Base-by-base conservation (phyloP, 1,140 invertebrate genomes). In the Drosophila tristis region DNA sequence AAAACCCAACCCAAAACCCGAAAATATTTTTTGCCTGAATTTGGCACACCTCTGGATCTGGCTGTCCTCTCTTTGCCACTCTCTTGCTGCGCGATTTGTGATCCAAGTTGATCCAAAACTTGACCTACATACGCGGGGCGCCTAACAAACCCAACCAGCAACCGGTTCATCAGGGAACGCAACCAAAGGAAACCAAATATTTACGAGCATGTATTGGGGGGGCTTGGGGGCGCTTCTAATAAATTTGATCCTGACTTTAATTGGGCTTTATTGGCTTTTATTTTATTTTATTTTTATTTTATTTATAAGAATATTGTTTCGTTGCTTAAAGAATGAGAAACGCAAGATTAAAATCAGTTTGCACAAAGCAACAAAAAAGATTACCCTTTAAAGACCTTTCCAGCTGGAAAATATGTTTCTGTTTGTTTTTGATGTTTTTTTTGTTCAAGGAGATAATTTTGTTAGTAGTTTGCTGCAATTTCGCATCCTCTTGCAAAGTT, bases 31-130 rank as follows among this genome's bases (percentile, higher is more conserved):
- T 70, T 77, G 71, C 64, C 71, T 70, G 55, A 49, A 64, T 60
- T 66, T 61, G 67, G 60, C 62, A 59, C 60, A 39, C 67, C 65
- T 61, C 48, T 45, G 51, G 50, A 55, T 67, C 70, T 70, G 51
- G 50, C 23, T 39, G 49, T 29, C 57, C 64, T 49, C 66, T 48
- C 51, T 35, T 26, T 44, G 50, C 50, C 64, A 42, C 56, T 35
- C 35, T 47, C 50, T 31, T 50, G 39, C 44, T 45, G 45, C 48
- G 59, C 6, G 35, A 57, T 77, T 31, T 77, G 68, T 87, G 78
- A 86, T 87, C 84, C 87, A 72, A 60, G 39, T 44, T 39, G 35
- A 39, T 39, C 48, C 56, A 87, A 87, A 89, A 89, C 75, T 87
- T 89, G 82, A 87, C 82, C 82, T 67, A 87, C 66, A 73, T 87